Base-by-base conservation (phyloP, 1,140 invertebrate species). In the Eriocheir sinensis region DNA sequence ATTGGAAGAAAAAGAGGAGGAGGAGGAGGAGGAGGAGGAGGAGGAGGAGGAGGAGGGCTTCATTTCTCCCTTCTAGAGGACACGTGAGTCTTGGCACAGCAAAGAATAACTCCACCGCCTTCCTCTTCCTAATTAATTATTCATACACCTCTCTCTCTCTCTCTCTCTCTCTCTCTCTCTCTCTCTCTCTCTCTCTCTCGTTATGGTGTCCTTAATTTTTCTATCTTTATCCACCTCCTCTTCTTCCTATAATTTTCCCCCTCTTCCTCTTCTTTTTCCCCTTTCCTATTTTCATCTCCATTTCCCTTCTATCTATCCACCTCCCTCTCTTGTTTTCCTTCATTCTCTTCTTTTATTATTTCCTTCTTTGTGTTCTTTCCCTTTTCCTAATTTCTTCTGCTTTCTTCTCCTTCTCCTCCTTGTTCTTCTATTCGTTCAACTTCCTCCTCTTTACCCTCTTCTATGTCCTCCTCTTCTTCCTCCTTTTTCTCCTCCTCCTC, bases 1-100 rank as follows among this genome's bases (percentile, higher is more conserved):
- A 36, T 12, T 36, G 86, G 2, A 27, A 89, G 86, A 88, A 32
- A 88, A 6, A 88, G 85, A 88, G 85, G 38, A 32, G 36, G 85
- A 88, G 85, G 38, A 9, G 8, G 85, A 36, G 86, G 38, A 27
- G 2, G 86, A 36, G n/a, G 17, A 36, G 40, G 86, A 48, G 86
- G 38, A 36, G 40, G n/a, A 38, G 36, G 40, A 9, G 38, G 86
- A 89, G 86, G 12, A 2, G 9, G 12, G 9, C 21, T n/a, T 72
- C 60, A 72, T 72, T n/a, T 72, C 60, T 72, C 6, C 27, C 60
- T n/a, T 2, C 17, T 0, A 21, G 17, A 72, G 60, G 60, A 72
- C 60, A 72, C 60, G n/a, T 15, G 15, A 72, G 6, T n/a, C 60
- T 72, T 72, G 60, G 60, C 60, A n/a, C 60, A n/a, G 8, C 21